Evolutionary conservation across 2,888 invertebrate genomes (phyloP).

Genomic region (Sycophila texana): DNA sequence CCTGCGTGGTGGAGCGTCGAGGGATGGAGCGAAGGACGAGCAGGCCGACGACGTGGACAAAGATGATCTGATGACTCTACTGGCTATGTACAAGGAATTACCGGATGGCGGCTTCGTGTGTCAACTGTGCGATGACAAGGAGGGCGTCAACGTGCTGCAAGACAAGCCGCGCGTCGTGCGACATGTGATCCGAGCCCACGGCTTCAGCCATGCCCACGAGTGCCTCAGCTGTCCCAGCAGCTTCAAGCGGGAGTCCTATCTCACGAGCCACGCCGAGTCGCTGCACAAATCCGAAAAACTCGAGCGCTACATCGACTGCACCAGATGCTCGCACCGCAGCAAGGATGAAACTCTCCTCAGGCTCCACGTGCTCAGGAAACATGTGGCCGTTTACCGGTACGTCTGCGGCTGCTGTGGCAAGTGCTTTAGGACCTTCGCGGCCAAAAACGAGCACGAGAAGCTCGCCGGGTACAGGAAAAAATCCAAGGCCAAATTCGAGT

Average conservation of each 20-base stretch:
- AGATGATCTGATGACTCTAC: conserved; percentile 25
- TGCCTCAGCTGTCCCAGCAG: conserved; percentile 28
- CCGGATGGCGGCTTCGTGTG: conserved; percentile 58
- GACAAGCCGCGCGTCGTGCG: conserved; percentile 22
- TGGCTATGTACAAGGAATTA: conserved; percentile 9
- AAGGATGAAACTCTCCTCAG: conserved; percentile 66
- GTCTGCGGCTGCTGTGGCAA: conserved; percentile 64
- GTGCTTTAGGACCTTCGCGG: conserved; percentile 60
- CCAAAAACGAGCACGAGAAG: conserved; percentile 40
- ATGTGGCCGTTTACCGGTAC: conserved; percentile 62
- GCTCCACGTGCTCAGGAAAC: conserved; percentile 64
- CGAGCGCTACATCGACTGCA: conserved; percentile 55
- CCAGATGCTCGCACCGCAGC: conserved; percentile 64
- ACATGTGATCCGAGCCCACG: conserved; percentile 35
- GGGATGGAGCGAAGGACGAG: no score
- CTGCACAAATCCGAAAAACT: background rate
- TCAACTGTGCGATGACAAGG: conserved; percentile 62
- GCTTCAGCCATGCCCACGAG: conserved; percentile 18
- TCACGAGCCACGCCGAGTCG: background rate
- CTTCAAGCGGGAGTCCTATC: background rate
- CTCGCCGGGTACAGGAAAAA: background rate
- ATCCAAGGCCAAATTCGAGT: conserved; percentile 78
- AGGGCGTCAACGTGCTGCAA: background rate
- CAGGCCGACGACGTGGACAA: conserved; percentile 12
- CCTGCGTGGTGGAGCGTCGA: background rate